Conservation (phyloP, 2,888 invertebrate genomes). For the Pardosa pseudoannulata region DNA sequence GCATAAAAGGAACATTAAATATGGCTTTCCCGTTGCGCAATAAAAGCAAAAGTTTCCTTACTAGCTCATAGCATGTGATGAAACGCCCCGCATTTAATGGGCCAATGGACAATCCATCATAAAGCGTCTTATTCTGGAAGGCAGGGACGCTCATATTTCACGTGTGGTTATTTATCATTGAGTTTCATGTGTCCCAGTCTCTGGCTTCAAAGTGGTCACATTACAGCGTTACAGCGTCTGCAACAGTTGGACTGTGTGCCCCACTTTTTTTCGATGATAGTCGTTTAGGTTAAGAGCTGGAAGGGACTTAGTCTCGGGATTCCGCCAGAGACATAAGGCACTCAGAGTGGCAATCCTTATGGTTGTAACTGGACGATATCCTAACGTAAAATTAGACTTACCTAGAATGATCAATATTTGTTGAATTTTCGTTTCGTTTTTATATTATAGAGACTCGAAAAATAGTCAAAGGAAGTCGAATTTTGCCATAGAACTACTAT, state of each 20-base stretch:
- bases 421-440: too few species aligned
- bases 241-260: slow-evolving; percentile 15
- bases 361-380: too few species aligned
- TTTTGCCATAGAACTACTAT: too few species aligned
- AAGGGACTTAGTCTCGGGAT: too few species aligned
- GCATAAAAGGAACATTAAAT: slow-evolving; percentile 34
- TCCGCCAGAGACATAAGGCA: too few species aligned
- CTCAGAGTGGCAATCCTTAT: too few species aligned
- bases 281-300: not conserved
- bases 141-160: slow-evolving; percentile 50
- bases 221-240: not conserved
- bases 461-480: too few species aligned
- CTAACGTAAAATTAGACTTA: too few species aligned
- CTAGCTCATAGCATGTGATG: slow-evolving; percentile 42
- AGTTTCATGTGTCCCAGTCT: slow-evolving; percentile 38
- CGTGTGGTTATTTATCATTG: slow-evolving; percentile 55
- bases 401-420: too few species aligned
- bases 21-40: slow-evolving; percentile 27
- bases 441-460: too few species aligned
- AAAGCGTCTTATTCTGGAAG: slow-evolving; percentile 26
- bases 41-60: slow-evolving; percentile 55
- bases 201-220: slow-evolving; percentile 2
- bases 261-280: not conserved
- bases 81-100: slow-evolving; percentile 65
- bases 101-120: slow-evolving; percentile 59